Base-by-base conservation (phyloP, 2,888 invertebrate genomes). In the Sphaerophoria taeniata region DNA sequence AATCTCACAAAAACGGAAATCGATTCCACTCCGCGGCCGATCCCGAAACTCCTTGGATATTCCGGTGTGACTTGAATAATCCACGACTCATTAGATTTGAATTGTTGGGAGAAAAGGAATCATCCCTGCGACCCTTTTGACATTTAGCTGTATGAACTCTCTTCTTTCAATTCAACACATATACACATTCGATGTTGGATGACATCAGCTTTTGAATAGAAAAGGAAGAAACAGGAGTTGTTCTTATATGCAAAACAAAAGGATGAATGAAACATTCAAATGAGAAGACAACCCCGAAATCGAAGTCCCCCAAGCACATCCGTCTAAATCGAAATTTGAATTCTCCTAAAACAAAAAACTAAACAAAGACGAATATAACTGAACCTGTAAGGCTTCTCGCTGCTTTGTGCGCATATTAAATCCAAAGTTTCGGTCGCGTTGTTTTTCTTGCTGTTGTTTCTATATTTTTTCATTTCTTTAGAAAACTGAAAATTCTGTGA, bases 21-120 rank as follows among this genome's bases (percentile, higher is more conserved):
- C 84, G 80, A 84, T 84, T 84, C 75, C 47, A 11, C 43, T 16
- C 16, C 49, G 6, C 14, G 9, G 6, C 49, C 14, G 7, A 2
- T 16, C 49, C 58, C 43, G 24, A 12, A 12, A 14, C 9, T 24
- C 4, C 34, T 49, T 24, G 4, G n/a, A n/a, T 47, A 49, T 49
- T 45, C 49, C 33, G 47, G 61, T 84, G 84, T 84, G 84, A 84
- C 84, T 84, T 75, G 84, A 80, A 84, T 84, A 84, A 79, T 84
- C 71, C 80, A 84, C 80, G 84, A 80, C 75, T 84, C 84, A 84
- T 84, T 84, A 76, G 84, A 56, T 24, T 39, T 24, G 24, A n/a
- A 24, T 24, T 45, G 74, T 33, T 36, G 34, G 36, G 24, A 9
- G 45, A 43, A 9, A 24, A 24, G n/a, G 16, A 56, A 31, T 49